Evolutionary conservation across 1,140 invertebrate genomes (phyloP).

Genomic region (Chironomus striatipennis): DNA sequence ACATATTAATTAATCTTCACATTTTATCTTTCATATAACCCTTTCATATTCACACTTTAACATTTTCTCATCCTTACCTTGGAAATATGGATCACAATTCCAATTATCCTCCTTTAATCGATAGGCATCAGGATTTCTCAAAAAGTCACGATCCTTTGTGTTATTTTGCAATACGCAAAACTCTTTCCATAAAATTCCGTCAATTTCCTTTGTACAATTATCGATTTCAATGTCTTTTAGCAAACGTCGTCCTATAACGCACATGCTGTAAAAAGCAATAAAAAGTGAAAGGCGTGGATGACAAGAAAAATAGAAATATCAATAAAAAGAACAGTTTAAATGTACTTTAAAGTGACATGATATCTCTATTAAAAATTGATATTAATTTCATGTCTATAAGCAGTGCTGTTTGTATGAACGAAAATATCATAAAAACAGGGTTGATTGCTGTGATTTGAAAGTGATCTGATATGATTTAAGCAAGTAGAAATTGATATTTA

Average conservation of each 20-base stretch:
- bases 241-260: constrained; percentile 80
- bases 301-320: background rate
- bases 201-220: constrained; percentile 69
- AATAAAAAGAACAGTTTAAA: constrained; percentile 8
- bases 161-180: constrained; percentile 54
- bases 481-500: no score
- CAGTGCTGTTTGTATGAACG: no score
- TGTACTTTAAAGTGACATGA: background rate
- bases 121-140: constrained; percentile 37
- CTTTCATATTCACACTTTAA: no score
- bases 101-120: constrained; percentile 31
- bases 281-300: constrained; percentile 25
- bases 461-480: no score
- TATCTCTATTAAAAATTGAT: background rate
- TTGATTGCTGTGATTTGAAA: no score
- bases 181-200: constrained; percentile 51
- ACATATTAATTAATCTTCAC: no score
- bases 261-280: constrained; percentile 63
- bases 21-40: no score
- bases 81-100: constrained; percentile 35
- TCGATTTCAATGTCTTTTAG: constrained; percentile 62
- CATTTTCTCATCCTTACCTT: no score
- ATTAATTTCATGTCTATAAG: background rate
- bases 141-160: constrained; percentile 77
- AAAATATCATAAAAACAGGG: no score